Evolutionary conservation across 2,888 invertebrate species (phyloP).

Genomic region (Patella caerulea): DNA sequence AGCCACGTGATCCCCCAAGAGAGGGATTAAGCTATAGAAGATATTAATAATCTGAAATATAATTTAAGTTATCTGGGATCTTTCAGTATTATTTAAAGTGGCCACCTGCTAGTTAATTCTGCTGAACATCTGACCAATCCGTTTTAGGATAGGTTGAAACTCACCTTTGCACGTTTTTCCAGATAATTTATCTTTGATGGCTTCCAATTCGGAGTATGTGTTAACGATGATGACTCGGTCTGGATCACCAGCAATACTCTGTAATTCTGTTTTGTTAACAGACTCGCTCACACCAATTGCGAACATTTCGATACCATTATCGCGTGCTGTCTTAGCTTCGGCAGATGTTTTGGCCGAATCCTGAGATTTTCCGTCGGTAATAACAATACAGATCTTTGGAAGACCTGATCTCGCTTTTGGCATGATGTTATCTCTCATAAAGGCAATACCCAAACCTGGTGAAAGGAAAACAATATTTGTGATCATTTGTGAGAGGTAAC

Average conservation of each 20-base stretch:
- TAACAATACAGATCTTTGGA: not conserved
- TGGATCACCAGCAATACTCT: conserved; percentile 30
- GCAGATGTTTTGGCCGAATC: conserved; percentile 19
- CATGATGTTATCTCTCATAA: not conserved
- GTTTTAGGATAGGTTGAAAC: not conserved
- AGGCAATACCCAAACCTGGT: not conserved
- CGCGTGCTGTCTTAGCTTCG: conserved; percentile 23
- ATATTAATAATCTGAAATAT: too few relatives aligned
- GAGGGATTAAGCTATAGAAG: too few relatives aligned
- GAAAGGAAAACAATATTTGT: too few relatives aligned
- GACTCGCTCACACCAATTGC: conserved; percentile 37
- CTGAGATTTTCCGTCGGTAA: not conserved
- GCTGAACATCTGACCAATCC: too few relatives aligned
- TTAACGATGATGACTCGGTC: conserved; percentile 29
- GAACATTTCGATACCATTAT: conserved; percentile 29
- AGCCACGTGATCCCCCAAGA: too few relatives aligned
- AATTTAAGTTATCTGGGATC: too few relatives aligned
- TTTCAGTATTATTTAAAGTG: too few relatives aligned
- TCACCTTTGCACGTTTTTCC: conserved; percentile 26
- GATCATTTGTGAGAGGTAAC: too few relatives aligned
- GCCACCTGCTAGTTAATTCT: too few relatives aligned
- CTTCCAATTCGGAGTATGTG: conserved; percentile 32
- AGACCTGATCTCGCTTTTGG: not conserved
- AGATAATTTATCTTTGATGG: conserved; percentile 31
- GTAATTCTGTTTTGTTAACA: conserved; percentile 30